A percentile compares a stretch with the other conserved stretches of the same genome.
Conservation (phyloP, 2,888 invertebrate genomes). For the Rhagonycha lutea region DNA sequence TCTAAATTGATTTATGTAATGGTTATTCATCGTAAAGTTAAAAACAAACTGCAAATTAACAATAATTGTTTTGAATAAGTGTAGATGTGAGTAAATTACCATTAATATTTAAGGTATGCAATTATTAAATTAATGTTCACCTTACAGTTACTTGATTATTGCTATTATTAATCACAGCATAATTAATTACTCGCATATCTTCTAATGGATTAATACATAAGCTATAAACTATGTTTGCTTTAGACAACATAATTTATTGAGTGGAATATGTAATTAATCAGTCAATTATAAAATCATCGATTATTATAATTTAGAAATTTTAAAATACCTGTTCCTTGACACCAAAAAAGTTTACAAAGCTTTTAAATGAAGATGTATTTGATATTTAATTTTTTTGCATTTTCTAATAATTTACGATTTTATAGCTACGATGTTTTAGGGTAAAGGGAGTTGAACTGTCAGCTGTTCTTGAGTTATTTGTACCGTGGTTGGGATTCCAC, state of each 20-base stretch:
- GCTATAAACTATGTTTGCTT: constrained; percentile 7
- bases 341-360: not conserved
- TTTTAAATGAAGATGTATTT: not conserved
- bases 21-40: not conserved
- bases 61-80: not conserved
- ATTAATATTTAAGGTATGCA: not conserved
- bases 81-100: not conserved
- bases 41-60: not conserved
- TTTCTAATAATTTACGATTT: not conserved
- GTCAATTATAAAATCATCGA: not conserved
- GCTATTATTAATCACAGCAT: constrained; percentile 12
- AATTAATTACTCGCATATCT: not conserved
- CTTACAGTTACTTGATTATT: constrained; percentile 4
- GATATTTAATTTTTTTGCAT: not conserved
- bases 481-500: no score
- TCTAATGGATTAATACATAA: constrained; percentile 8
- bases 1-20: not conserved
- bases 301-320: not conserved
- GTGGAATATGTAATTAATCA: not conserved
- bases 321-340: not conserved
- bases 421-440: not conserved
- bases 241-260: constrained; percentile 7
- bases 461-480: no score
- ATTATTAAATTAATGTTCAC: not conserved
- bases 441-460: no score